Conservation (phyloP, 2,888 invertebrate species). For the Orchesellides sinensis region DNA sequence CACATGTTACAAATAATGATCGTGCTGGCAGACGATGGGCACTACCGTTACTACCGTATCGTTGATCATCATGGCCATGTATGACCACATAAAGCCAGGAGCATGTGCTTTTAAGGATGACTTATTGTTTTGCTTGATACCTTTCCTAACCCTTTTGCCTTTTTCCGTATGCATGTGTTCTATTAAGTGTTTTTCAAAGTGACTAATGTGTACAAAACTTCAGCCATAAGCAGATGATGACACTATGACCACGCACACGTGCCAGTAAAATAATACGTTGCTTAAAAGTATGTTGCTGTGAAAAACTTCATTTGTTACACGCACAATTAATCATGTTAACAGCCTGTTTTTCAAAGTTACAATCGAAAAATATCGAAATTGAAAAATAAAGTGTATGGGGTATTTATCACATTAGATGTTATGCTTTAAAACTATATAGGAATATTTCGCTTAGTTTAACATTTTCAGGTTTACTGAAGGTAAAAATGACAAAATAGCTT, state of each 20-base stretch:
- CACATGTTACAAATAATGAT: conserved; percentile 19
- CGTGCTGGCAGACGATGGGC: conserved; percentile 29
- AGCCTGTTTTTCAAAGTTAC: conserved; percentile 7
- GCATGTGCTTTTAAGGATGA: conserved; percentile 46
- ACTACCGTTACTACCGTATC: too few relatives aligned
- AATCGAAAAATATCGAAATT: conserved; percentile 16
- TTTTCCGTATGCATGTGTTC: background rate
- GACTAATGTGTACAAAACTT: background rate
- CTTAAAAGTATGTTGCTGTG: background rate
- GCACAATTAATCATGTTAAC: conserved; percentile 64
- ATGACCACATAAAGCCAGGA: conserved; percentile 37
- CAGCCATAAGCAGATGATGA: conserved; percentile 18
- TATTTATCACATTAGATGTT: too few relatives aligned
- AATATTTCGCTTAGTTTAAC: too few relatives aligned
- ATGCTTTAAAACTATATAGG: too few relatives aligned
- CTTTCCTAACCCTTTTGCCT: conserved; percentile 21
- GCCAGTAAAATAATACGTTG: conserved; percentile 16
- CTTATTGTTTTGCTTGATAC: conserved; percentile 49
- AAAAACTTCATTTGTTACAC: conserved; percentile 43
- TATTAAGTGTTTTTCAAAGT: background rate
- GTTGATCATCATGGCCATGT: conserved; percentile 14
- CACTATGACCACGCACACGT: conserved; percentile 46
- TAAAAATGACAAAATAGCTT: background rate
- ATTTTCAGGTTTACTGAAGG: conserved; percentile 10
- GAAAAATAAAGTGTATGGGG: too few relatives aligned